phyloP scores from a whole-genome alignment of 2,888 invertebrate species.

The Melanophora roralis region DNA sequence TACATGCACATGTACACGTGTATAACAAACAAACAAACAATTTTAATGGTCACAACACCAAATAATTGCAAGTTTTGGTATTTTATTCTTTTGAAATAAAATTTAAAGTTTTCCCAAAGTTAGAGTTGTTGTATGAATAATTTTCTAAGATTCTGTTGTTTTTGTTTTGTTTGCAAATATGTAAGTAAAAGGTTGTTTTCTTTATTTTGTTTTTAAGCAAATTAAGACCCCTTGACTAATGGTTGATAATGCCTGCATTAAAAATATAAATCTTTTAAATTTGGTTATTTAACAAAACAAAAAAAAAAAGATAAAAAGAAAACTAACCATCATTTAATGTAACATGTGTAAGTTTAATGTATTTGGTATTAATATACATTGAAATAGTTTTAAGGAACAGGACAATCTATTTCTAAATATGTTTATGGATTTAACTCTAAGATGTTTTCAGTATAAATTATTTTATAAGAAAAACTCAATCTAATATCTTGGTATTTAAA shows the following conservation, averaged over 20 bases:
- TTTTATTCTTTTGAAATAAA: conserved; percentile 15
- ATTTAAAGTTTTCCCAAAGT: background rate
- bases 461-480: no score
- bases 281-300: conserved; percentile 24
- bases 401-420: no score
- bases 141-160: conserved; percentile 37
- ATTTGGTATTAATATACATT: background rate
- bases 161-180: conserved; percentile 27
- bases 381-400: background rate
- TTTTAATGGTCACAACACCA: conserved; percentile 61
- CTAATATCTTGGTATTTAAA: no score
- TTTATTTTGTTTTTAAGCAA: conserved; percentile 37
- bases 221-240: conserved; percentile 61
- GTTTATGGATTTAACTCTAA: no score
- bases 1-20: background rate
- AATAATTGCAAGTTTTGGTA: conserved; percentile 54
- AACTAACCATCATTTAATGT: background rate
- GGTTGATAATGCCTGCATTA: conserved; percentile 48
- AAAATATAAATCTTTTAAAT: conserved; percentile 47
- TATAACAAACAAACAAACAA: conserved; percentile 33
- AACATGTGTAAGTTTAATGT: conserved; percentile 21
- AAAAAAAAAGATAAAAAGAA: background rate
- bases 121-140: background rate
- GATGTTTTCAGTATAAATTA: no score
- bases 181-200: conserved; percentile 19